These are phyloP conservation scores for silkworm (Bombyx mori) DNA, from an alignment of 1,140 invertebrate genomes.

Conservation along the genomic window ASM3026992v2 NC_085116.1:12580501-12581000, in stretches of 20 bases:
- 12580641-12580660: neutral
- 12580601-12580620: slow-evolving; percentile 31
- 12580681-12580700: too few relatives aligned
- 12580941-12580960: slow-evolving; percentile 60
- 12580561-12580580: slow-evolving; percentile 34
- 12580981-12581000: slow-evolving; percentile 55
- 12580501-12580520: slow-evolving; percentile 61
- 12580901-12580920: slow-evolving; percentile 30
- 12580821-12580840: too few relatives aligned
- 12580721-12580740: too few relatives aligned
- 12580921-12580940: slow-evolving; percentile 56
- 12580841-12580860: too few relatives aligned
- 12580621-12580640: slow-evolving; percentile 19
- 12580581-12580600: slow-evolving; percentile 36
- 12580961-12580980: slow-evolving; percentile 62
- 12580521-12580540: slow-evolving; percentile 26
- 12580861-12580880: slow-evolving; percentile 10
- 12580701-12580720: too few relatives aligned
- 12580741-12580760: too few relatives aligned
- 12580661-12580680: too few relatives aligned
- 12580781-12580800: too few relatives aligned
- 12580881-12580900: slow-evolving; percentile 19
- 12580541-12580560: slow-evolving; percentile 42
- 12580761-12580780: too few relatives aligned
- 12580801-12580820: too few relatives aligned